phyloP scores from a whole-genome alignment of 2,113 vertebrate species.

The Pelobates fuscus region DNA sequence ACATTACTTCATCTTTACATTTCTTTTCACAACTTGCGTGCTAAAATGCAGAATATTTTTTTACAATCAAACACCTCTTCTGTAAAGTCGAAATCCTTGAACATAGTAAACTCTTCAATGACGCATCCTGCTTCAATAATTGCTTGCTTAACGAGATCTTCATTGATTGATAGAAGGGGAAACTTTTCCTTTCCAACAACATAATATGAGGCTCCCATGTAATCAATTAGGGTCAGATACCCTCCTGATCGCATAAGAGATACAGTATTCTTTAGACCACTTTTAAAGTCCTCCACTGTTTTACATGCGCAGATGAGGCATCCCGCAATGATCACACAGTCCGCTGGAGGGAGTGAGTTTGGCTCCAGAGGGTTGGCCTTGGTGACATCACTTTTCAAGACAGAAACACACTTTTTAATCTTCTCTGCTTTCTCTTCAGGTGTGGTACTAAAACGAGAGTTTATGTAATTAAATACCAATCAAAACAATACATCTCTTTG shows the following conservation, averaged over 20 bases:
- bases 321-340: constrained; percentile 52
- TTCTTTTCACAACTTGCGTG: neutral
- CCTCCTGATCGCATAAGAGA: constrained; percentile 52
- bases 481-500: too few species aligned
- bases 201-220: constrained; percentile 55
- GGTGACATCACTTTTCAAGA: constrained; percentile 53
- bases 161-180: constrained; percentile 46
- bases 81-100: neutral
- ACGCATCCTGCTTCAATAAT: constrained; percentile 24
- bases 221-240: constrained; percentile 44
- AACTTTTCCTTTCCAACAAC: constrained; percentile 41
- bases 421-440: constrained; percentile 6
- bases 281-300: constrained; percentile 32
- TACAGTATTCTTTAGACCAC: constrained; percentile 42
- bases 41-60: constrained; percentile 21
- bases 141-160: constrained; percentile 25
- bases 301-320: constrained; percentile 56
- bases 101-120: constrained; percentile 12
- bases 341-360: constrained; percentile 21
- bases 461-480: too few species aligned
- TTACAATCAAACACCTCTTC: constrained; percentile 17
- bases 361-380: constrained; percentile 53
- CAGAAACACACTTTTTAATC: constrained; percentile 39
- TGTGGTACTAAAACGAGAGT: constrained; percentile 5
- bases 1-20: too few species aligned